These are phyloP conservation scores for Leptinotarsa juncta DNA, from an alignment of 2,888 invertebrate species.

Conservation along the genomic window DNA sequence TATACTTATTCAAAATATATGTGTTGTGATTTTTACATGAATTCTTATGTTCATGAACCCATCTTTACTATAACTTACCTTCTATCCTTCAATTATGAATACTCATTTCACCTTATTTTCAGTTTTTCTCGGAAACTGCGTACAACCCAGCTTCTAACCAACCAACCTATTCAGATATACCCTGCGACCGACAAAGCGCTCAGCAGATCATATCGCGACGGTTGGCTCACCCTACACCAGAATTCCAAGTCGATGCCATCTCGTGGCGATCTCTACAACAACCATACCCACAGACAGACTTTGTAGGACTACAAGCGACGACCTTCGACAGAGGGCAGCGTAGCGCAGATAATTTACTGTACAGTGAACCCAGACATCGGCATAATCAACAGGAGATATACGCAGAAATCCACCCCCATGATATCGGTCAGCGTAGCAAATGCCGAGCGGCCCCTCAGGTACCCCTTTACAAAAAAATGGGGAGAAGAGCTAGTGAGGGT, in stretches of 20 bases:
- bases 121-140: slow-evolving; percentile 92
- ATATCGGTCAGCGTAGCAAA: slow-evolving; percentile 58
- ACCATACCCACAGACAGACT: slow-evolving; percentile 55
- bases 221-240: slow-evolving; percentile 49
- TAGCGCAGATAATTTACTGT: slow-evolving; percentile 51
- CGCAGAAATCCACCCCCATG: slow-evolving; percentile 57
- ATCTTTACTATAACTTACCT: too few species aligned
- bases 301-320: slow-evolving; percentile 55
- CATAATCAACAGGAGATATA: slow-evolving; percentile 50
- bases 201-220: slow-evolving; percentile 54
- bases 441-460: slow-evolving; percentile 64
- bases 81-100: background rate
- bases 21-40: too few species aligned
- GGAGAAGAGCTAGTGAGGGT: slow-evolving; percentile 69
- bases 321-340: slow-evolving; percentile 49
- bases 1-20: too few species aligned
- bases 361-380: slow-evolving; percentile 28
- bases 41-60: too few species aligned
- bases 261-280: slow-evolving; percentile 65
- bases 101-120: slow-evolving; percentile 52
- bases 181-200: slow-evolving; percentile 53
- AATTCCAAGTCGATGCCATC: slow-evolving; percentile 64
- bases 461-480: slow-evolving; percentile 63
- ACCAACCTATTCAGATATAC: slow-evolving; percentile 49
- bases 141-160: slow-evolving; percentile 81